phyloP scores from a whole-genome alignment of 30 jellyfish, hydroid and myxozoan genomes.

The Thelohanellus kitauei region DNA sequence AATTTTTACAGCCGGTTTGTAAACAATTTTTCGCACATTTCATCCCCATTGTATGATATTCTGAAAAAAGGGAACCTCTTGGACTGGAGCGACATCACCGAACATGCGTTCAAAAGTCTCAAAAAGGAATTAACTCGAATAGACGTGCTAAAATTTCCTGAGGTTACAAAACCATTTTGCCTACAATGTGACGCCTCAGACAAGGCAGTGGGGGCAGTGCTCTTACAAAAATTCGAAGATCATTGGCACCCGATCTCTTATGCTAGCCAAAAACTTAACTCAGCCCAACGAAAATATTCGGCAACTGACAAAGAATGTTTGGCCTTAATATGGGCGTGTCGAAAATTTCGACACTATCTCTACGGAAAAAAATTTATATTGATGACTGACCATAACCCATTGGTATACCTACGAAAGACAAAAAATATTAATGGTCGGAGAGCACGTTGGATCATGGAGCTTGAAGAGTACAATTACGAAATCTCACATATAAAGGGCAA shows the following conservation, averaged over 20 bases:
- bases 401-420: conserved; percentile 9
- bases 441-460: conserved; percentile 19
- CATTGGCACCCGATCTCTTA: conserved; percentile 5
- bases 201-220: conserved; percentile 14
- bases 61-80: conserved; percentile 5
- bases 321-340: conserved; percentile 10
- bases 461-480: conserved; percentile 6
- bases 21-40: not conserved
- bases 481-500: too few species aligned
- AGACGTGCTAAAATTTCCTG: conserved; percentile 10
- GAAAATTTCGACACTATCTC: conserved; percentile 6
- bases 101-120: not conserved
- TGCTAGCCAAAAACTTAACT: conserved; percentile 10
- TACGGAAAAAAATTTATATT: conserved; percentile 3
- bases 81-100: conserved; percentile 3
- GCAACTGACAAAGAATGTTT: conserved; percentile 17
- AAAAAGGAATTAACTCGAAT: conserved; percentile 4
- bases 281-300: conserved; percentile 7
- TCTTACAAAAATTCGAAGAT: conserved; percentile 1
- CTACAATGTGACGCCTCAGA: conserved; percentile 15
- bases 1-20: conserved; percentile 5
- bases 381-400: conserved; percentile 18
- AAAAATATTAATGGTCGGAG: conserved; percentile 12
- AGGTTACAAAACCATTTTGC: conserved; percentile 5
- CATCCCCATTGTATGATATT: conserved; percentile 2